phyloP scores from a whole-genome alignment of 2,888 invertebrate species.

The Agrilus cyanescens region DNA sequence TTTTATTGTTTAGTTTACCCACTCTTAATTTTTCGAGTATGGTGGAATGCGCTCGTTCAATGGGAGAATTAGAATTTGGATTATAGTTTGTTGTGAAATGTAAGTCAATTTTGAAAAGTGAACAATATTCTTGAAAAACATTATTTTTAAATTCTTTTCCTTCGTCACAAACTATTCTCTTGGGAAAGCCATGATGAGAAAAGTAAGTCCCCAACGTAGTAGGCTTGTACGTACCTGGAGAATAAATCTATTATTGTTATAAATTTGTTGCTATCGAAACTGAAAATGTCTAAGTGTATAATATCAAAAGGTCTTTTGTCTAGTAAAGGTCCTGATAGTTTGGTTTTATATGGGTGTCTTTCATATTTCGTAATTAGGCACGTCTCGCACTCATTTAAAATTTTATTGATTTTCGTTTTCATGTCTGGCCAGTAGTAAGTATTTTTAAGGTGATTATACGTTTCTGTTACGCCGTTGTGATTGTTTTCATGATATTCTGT shows the following conservation, averaged over 20 bases:
- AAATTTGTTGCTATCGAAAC: conserved; percentile 8
- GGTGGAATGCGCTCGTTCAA: conserved; percentile 12
- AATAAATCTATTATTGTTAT: conserved; percentile 11
- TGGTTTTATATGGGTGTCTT: conserved; percentile 7
- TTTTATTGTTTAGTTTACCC: conserved; percentile 2
- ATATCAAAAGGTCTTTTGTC: conserved; percentile 10
- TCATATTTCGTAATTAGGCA: conserved; percentile 8
- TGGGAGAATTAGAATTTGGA: conserved; percentile 10
- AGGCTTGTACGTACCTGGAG: conserved; percentile 10
- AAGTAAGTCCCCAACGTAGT: conserved; percentile 8
- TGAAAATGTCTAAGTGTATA: conserved; percentile 2
- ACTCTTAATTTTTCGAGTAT: conserved; percentile 7
- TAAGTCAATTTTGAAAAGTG: conserved; percentile 9
- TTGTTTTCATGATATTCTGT: conserved; percentile 10
- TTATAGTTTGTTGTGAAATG: conserved; percentile 10
- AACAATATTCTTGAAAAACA: conserved; percentile 8
- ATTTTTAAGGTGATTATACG: conserved; percentile 8
- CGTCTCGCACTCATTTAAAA: conserved; percentile 4
- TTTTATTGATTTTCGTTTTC: conserved; percentile 14
- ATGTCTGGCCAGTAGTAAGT: conserved; percentile 13
- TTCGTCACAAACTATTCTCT: conserved; percentile 12
- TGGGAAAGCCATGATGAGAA: conserved; percentile 11
- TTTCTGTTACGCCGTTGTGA: conserved; percentile 13
- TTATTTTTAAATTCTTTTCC: conserved; percentile 14
- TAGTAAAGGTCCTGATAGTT: conserved; percentile 5